Evolutionary conservation across 2,797 vertebrate genomes (phyloP).

Genomic region (Danio albolineatus): DNA sequence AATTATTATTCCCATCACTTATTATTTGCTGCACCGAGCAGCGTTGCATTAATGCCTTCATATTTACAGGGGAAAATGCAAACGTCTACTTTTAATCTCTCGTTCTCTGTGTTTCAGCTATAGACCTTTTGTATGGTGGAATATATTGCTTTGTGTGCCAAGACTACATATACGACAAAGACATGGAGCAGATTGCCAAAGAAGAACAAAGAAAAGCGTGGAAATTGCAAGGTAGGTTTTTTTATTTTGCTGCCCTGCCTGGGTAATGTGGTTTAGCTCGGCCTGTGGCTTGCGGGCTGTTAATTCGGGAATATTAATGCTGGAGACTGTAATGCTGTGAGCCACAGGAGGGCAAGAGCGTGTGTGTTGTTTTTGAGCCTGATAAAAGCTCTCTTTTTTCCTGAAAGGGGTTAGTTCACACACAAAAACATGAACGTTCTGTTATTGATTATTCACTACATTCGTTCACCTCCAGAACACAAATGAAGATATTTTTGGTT

Average conservation of each 20-base stretch:
- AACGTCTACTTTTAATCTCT: conserved; percentile 15
- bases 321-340: background rate
- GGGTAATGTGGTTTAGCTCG: background rate
- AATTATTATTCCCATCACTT: conserved; percentile 50
- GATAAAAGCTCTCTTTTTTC: background rate
- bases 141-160: conserved; percentile 99
- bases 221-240: conserved; percentile 94
- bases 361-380: conserved; percentile 25
- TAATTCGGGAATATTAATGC: background rate
- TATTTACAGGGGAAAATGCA: conserved; percentile 25
- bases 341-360: background rate
- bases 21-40: conserved; percentile 34
- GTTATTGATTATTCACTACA: too few relatives aligned
- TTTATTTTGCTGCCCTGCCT: conserved; percentile 17
- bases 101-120: conserved; percentile 44
- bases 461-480: too few relatives aligned
- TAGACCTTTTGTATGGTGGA: conserved; percentile 44
- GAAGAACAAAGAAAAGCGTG: conserved; percentile 98
- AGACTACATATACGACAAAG: conserved; percentile 99
- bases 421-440: too few relatives aligned
- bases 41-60: conserved; percentile 26
- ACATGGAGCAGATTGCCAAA: conserved; percentile 99
- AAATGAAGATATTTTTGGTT: too few relatives aligned
- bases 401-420: too few relatives aligned
- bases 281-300: background rate